Evolutionary conservation across 2,113 vertebrate species (phyloP).

Genomic region (Stomatorhinus ivindoensis): DNA sequence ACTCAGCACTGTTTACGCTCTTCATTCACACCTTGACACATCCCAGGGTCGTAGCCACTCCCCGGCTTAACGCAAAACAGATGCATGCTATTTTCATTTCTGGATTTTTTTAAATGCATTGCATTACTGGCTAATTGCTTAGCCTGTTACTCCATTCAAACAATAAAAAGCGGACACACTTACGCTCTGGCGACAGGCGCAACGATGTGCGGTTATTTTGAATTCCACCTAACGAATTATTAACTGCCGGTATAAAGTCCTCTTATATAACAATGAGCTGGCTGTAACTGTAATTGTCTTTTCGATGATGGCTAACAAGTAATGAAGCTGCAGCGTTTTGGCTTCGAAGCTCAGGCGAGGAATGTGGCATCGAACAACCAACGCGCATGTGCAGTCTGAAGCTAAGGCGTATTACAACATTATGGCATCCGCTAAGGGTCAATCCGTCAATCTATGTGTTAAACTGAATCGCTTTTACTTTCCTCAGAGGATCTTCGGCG

Average conservation of each 20-base stretch:
- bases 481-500: neutral
- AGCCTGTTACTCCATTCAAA: slow-evolving; percentile 43
- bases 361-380: slow-evolving; percentile 44
- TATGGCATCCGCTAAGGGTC: slow-evolving; percentile 38
- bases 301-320: neutral
- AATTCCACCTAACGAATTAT: neutral
- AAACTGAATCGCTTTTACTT: neutral
- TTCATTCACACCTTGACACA: neutral
- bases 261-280: neutral
- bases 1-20: neutral
- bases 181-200: slow-evolving; percentile 30
- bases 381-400: slow-evolving; percentile 47
- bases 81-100: slow-evolving; percentile 10
- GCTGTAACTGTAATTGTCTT: neutral
- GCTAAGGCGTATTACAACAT: neutral
- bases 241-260: neutral
- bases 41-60: neutral
- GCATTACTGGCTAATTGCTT: neutral
- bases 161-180: slow-evolving; percentile 46
- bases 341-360: slow-evolving; percentile 51
- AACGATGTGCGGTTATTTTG: neutral
- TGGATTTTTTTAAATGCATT: slow-evolving; percentile 18
- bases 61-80: neutral
- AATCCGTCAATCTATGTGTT: neutral
- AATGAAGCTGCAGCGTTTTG: slow-evolving; percentile 13